Evolutionary conservation across 2,797 vertebrate species (phyloP).

Genomic region (Myotis myotis): DNA sequence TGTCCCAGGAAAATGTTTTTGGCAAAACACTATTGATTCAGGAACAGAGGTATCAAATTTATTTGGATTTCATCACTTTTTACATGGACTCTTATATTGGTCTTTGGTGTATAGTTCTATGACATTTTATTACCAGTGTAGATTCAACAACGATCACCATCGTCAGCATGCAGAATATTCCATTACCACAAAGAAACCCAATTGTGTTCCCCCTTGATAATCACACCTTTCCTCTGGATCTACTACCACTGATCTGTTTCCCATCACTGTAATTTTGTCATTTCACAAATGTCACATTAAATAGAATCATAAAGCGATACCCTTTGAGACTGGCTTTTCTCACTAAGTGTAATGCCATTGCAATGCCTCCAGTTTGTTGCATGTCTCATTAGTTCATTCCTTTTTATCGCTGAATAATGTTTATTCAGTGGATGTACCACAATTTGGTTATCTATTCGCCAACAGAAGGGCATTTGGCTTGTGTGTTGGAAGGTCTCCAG

Average conservation of each 20-base stretch:
- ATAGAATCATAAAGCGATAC: neutral
- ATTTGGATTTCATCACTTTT: neutral
- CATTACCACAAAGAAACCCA: neutral
- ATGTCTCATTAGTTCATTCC: neutral
- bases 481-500: neutral
- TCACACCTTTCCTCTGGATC: neutral
- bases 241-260: neutral
- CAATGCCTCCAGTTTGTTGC: neutral
- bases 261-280: neutral
- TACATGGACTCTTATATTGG: neutral
- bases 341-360: neutral
- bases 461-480: no score
- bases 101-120: neutral
- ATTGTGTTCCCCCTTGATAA: neutral
- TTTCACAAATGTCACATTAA: neutral
- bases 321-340: neutral
- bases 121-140: neutral
- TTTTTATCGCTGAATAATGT: no score
- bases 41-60: neutral
- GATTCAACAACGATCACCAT: neutral
- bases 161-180: neutral
- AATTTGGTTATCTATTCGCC: no score
- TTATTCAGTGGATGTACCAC: no score
- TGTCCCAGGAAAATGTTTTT: neutral
- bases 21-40: neutral